phyloP scores from a whole-genome alignment of 2,888 invertebrate species.

The Lasioglossum villosulum region DNA sequence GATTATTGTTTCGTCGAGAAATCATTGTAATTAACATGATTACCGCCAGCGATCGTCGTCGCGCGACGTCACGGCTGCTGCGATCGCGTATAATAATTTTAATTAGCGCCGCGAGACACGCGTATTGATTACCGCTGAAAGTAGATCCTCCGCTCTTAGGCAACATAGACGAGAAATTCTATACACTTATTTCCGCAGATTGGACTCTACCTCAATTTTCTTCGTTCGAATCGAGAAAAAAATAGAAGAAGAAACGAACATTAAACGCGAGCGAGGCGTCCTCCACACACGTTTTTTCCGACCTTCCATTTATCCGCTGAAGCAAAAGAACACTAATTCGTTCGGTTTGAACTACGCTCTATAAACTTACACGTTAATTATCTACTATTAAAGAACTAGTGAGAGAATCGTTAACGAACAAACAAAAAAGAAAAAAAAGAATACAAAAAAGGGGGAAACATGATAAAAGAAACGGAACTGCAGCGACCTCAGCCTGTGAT shows the following conservation, averaged over 20 bases:
- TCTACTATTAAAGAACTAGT: slow-evolving; percentile 38
- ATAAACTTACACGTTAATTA: slow-evolving; percentile 17
- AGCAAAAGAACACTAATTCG: slow-evolving; percentile 43
- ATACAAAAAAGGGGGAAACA: neutral
- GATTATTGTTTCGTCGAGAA: slow-evolving; percentile 68
- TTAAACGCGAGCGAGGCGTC: slow-evolving; percentile 37
- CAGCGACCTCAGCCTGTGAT: slow-evolving; percentile 84
- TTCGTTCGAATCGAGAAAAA: slow-evolving; percentile 60
- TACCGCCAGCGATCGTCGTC: slow-evolving; percentile 51
- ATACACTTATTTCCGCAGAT: slow-evolving; percentile 74
- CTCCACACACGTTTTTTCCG: slow-evolving; percentile 47
- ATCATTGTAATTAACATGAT: slow-evolving; percentile 60
- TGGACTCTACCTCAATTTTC: slow-evolving; percentile 82
- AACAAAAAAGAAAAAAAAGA: neutral
- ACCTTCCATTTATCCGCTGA: slow-evolving; percentile 54
- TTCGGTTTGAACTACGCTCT: slow-evolving; percentile 46
- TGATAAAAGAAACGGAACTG: slow-evolving; percentile 64
- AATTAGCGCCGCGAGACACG: slow-evolving; percentile 72
- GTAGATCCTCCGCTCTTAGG: slow-evolving; percentile 83
- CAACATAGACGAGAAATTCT: slow-evolving; percentile 58
- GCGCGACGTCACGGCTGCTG: slow-evolving; percentile 75
- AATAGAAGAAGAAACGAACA: neutral
- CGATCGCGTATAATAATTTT: slow-evolving; percentile 78
- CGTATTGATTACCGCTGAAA: slow-evolving; percentile 76
- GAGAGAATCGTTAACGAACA: slow-evolving; percentile 54